Conservation (phyloP, 2,888 invertebrate genomes). For the Lutraria lutraria region DNA sequence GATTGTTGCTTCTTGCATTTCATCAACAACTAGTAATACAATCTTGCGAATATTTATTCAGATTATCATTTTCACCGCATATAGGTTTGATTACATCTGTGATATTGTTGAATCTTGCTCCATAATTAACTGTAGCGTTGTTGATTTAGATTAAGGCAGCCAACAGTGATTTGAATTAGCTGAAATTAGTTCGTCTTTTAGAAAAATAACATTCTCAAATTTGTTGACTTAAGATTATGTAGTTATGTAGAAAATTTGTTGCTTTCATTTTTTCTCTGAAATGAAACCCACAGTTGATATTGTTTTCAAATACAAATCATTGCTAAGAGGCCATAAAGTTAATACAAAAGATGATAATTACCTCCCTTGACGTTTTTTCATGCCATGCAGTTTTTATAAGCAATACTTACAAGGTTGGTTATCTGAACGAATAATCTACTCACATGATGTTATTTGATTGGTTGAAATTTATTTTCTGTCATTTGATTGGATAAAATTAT, state of each 20-base stretch:
- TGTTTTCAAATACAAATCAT: background rate
- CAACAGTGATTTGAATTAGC: constrained; percentile 2
- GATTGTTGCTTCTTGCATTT: constrained; percentile 41
- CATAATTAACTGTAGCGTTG: constrained; percentile 8
- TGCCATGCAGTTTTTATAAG: background rate
- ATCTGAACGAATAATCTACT: background rate
- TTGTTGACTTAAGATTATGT: constrained; percentile 14
- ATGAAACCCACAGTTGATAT: background rate
- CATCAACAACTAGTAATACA: constrained; percentile 51
- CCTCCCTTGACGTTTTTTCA: background rate
- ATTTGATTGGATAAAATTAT: background rate
- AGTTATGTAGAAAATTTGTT: background rate
- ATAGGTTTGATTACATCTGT: constrained; percentile 9
- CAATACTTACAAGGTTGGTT: background rate
- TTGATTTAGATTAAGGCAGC: background rate
- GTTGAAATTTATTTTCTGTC: background rate
- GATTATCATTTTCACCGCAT: constrained; percentile 28
- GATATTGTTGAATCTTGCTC: constrained; percentile 22
- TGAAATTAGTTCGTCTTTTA: constrained; percentile 3
- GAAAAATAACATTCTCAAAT: background rate
- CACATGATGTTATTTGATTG: background rate
- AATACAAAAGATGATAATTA: background rate
- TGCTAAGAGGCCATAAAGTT: background rate
- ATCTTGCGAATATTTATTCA: constrained; percentile 45
- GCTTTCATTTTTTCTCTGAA: background rate